Base-by-base conservation (phyloP, 1,140 invertebrate species). In the Epicauta chinensis region DNA sequence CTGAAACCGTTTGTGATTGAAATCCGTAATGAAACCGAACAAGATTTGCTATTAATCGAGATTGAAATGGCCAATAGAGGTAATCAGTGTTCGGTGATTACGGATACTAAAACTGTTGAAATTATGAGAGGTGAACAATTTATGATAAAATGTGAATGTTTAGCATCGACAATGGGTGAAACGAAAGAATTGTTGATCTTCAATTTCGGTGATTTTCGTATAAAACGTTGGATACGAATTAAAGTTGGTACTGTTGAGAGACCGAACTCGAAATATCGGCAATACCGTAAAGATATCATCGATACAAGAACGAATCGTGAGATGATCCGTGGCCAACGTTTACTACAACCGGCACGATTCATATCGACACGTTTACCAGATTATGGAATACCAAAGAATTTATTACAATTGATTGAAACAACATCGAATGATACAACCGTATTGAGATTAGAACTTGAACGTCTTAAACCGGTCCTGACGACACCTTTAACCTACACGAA, bases 151-250 rank as follows among this genome's bases (percentile, higher is more conserved):
- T 34, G 32, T 50, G 60, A 62, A 41, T 78, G 74, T 55, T 68
- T 63, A 23, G 73, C 75, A 0, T 77, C 71, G 67, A 77, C 74
- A 42, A 60, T 81, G 40, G 85, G 86, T 2, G 62, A 60, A 16
- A 76, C 75, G 1, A 72, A 73, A 17, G 84, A 86, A 68, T 53
- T 77, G 4, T 71, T 81, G 36, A 60, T 78, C 23, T 81, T 79
- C 45, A 64, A 59, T 57, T 88, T 81, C 63, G 71, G 71, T 54
- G 56, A 59, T 49, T 84, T 78, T 61, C 68, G 73, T 54, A 76
- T 86, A 44, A 77, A 73, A 23, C 71, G 80, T 10, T 67, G 71
- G 23, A 62, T 84, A 42, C 60, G 61, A 16, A 75, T 81, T 12
- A 68, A 64, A 11, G 75, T 81, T 1, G 32, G 32, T 11, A n/a